These are phyloP conservation scores for Tachyglossus aculeatus DNA, from an alignment of 2,797 vertebrate species.

Conservation along the genomic window DNA sequence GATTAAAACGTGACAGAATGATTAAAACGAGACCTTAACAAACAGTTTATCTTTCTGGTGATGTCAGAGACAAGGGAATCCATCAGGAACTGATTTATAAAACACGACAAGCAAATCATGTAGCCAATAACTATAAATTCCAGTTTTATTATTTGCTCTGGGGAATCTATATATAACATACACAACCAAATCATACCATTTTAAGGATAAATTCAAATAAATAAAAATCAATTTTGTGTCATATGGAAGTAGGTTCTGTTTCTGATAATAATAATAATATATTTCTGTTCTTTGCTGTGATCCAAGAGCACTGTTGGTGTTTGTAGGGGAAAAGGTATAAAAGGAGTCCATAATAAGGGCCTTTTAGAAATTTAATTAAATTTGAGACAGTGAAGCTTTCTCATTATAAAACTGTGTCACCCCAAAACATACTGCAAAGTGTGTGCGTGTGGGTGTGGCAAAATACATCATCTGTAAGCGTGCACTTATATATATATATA, in stretches of 20 bases:
- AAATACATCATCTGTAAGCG: not conserved
- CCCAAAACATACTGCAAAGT: not conserved
- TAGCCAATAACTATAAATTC: fast-evolving
- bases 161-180: not conserved
- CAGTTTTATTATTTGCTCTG: fast-evolving
- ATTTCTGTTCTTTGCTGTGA: too few relatives aligned
- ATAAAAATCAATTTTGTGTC: not conserved
- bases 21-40: not conserved
- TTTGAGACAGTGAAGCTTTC: not conserved
- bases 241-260: not conserved
- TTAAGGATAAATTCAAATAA: not conserved
- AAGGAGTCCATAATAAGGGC: fast-evolving
- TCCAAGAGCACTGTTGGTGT: not conserved
- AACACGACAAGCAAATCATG: not conserved
- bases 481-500: not conserved
- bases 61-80: not conserved
- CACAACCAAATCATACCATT: not conserved
- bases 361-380: not conserved
- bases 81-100: not conserved
- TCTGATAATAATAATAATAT: too few relatives aligned
- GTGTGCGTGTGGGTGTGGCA: not conserved
- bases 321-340: not conserved
- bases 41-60: not conserved
- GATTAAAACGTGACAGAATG: not conserved
- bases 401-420: too few relatives aligned